phyloP scores from a whole-genome alignment of 37 sponge, comb jelly and placozoan genomes.

The Agelas oroides region DNA sequence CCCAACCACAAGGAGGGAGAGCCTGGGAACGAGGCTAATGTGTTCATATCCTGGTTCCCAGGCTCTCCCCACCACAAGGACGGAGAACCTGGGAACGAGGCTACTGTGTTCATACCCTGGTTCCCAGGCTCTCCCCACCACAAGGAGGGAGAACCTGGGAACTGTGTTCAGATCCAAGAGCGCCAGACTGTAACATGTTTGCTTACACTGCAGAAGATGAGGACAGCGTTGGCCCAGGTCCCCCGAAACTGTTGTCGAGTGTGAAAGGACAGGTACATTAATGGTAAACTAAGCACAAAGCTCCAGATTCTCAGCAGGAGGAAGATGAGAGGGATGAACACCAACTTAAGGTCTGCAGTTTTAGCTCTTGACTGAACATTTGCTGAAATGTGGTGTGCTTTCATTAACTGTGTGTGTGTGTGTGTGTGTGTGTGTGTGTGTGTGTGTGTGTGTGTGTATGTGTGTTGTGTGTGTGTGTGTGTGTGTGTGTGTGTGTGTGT shows the following conservation, averaged over 20 bases:
- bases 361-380: conserved; percentile 21
- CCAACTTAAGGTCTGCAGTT: neutral
- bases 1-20: too few species aligned
- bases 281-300: conserved; percentile 4
- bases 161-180: too few species aligned
- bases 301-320: conserved; percentile 67
- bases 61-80: too few species aligned
- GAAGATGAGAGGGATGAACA: conserved; percentile 72
- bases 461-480: too few species aligned
- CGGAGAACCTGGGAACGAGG: too few species aligned
- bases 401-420: conserved; percentile 7
- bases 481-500: conserved; percentile 1
- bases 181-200: too few species aligned
- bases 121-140: too few species aligned
- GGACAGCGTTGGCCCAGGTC: conserved; percentile 2
- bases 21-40: too few species aligned
- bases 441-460: neutral
- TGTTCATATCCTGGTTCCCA: too few species aligned
- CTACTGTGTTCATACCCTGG: too few species aligned
- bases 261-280: conserved; percentile 19
- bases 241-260: conserved; percentile 8
- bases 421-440: conserved; percentile 23
- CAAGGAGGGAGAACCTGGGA: too few species aligned
- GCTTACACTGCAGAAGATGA: conserved; percentile 16
- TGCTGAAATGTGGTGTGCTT: neutral